phyloP scores from a whole-genome alignment of 2,113 vertebrate species.

The Aramus guarauna region DNA sequence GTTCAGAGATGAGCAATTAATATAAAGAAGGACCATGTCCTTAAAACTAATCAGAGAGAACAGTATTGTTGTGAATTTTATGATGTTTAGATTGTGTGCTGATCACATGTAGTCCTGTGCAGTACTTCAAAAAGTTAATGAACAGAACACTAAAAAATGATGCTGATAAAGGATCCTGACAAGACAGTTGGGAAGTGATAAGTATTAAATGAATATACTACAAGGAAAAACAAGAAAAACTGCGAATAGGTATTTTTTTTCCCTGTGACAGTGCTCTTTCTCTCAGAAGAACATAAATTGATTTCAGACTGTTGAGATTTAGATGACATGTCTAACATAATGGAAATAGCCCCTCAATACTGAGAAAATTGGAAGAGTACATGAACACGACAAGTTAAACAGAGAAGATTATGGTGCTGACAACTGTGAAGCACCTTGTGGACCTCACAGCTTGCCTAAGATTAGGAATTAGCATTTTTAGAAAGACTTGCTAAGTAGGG shows the following conservation, averaged over 20 bases:
- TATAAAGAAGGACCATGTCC: neutral
- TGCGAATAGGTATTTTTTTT: neutral
- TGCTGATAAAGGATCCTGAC: neutral
- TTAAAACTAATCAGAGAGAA: neutral
- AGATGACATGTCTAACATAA: constrained; percentile 9
- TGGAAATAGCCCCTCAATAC: constrained; percentile 23
- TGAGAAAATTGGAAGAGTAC: constrained; percentile 23
- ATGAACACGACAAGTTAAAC: constrained; percentile 57
- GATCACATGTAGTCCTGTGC: neutral
- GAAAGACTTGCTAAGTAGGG: neutral
- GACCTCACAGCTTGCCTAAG: neutral
- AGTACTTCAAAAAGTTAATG: neutral
- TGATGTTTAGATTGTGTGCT: neutral
- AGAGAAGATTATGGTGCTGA: constrained; percentile 24
- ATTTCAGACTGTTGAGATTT: constrained; percentile 19
- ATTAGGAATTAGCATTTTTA: neutral
- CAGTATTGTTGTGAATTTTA: constrained; percentile 4
- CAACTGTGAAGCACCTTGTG: neutral
- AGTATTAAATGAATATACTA: constrained; percentile 24
- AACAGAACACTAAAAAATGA: constrained; percentile 13
- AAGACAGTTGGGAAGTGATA: neutral
- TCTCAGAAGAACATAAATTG: constrained; percentile 22
- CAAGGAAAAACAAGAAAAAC: neutral
- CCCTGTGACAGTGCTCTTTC: neutral
- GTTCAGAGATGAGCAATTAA: neutral